phyloP scores from a whole-genome alignment of 2,113 vertebrate genomes.

The Nyctereutes procyonoides region DNA sequence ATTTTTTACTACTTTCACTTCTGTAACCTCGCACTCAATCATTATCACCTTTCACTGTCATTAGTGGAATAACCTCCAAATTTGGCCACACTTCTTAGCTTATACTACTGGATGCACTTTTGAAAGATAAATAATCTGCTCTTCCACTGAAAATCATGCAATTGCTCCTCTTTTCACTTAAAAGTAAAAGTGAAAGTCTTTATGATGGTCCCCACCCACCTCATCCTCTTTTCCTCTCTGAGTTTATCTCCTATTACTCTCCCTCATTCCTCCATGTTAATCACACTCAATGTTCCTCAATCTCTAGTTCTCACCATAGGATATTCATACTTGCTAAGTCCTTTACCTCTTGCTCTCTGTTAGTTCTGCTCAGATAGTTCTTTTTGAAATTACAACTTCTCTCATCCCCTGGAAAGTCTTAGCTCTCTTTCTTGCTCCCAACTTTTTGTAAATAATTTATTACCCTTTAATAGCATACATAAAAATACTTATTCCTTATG shows the following conservation, averaged over 20 bases:
- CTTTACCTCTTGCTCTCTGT: background rate
- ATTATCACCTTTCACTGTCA: background rate
- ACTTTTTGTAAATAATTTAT: background rate
- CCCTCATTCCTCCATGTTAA: background rate
- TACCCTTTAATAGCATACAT: background rate
- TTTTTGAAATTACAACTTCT: background rate
- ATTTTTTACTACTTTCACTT: background rate
- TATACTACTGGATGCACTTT: background rate
- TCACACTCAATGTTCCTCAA: background rate
- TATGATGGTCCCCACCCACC: background rate
- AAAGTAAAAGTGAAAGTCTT: background rate
- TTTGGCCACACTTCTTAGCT: background rate
- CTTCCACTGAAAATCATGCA: background rate
- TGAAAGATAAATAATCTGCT: background rate
- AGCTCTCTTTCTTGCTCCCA: background rate
- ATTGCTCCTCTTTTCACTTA: background rate
- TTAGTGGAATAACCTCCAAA: background rate
- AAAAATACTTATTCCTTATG: background rate
- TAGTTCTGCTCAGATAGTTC: background rate
- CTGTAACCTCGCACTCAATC: background rate
- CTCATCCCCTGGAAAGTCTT: background rate
- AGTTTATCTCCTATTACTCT: background rate
- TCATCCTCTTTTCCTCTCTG: background rate
- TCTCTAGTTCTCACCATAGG: background rate
- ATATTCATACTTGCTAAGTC: background rate